Base-by-base conservation (phyloP, 2,888 invertebrate genomes). In the Lypha dubia region DNA sequence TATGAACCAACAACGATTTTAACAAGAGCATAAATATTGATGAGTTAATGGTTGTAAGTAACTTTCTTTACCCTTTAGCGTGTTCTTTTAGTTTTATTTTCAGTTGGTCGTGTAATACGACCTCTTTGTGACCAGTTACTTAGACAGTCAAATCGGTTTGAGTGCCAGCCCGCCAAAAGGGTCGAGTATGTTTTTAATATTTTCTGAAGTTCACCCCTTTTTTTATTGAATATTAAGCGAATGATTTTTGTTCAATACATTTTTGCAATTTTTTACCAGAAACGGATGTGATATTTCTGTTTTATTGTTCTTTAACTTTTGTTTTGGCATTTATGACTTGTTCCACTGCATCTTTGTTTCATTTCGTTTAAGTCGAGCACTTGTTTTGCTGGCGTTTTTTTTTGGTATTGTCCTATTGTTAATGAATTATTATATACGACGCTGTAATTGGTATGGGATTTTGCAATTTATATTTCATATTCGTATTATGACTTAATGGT, bases 1-100 rank as follows among this genome's bases (percentile, higher is more conserved):
- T 79, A 82, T 76, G 76, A 83, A 81, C 53, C 51, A 62, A 74
- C 58, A 84, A 53, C 60, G 60, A 81, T 79, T 70, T 84, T 74
- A 81, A 74, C 81, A 65, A 79, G 74, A 79, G 58, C 84, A 84
- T 84, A 84, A 84, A 84, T 84, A 81, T 81, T 84, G 84, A 84
- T 81, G 81, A 84, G 73, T 81, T 81, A 28, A 73, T 80, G 74
- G 73, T n/a, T 74, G 71, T 73, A 76, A 84, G 46, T 74, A 76
- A 71, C 51, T 46, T 77, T 35, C 17, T 68, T 56, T 49, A 20
- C 73, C 81, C 56, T 60, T 74, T 35, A 35, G 35, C 35, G 60
- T 20, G 63, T 63, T 62, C 44, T 53, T 79, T 67, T 35, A 51
- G n/a, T 22, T 60, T 41, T 46, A 8, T 38, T 38, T 38, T 13